Conservation (phyloP, 2,113 vertebrate species). For the Alces alces region DNA sequence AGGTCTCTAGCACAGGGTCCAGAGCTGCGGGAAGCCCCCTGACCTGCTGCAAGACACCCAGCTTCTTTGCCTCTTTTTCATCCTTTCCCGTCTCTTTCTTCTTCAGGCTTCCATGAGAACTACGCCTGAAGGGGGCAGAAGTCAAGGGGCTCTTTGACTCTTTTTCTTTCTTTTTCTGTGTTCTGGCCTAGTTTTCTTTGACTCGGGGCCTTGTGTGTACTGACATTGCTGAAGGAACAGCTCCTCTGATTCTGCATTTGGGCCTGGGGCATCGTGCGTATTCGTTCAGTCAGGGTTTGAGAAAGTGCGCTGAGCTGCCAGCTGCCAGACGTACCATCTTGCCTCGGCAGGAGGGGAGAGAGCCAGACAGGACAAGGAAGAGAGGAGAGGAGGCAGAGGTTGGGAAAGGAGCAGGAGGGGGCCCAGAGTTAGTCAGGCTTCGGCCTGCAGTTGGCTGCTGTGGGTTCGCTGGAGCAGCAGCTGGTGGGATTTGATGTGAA, state of each 20-base stretch:
- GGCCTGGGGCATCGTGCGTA: accelerated
- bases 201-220: background rate
- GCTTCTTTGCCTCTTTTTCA: background rate
- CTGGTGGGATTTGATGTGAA: background rate
- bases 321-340: background rate
- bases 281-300: background rate
- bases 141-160: too few relatives aligned
- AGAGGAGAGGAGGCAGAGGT: too few relatives aligned
- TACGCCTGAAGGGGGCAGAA: background rate
- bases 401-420: background rate
- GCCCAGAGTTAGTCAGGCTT: background rate
- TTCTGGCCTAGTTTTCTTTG: background rate
- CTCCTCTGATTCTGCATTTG: background rate
- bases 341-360: background rate
- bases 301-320: background rate
- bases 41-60: background rate
- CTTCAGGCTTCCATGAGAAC: background rate
- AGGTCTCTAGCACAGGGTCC: background rate
- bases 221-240: background rate
- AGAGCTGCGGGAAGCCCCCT: background rate
- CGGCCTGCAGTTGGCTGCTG: background rate
- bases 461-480: background rate
- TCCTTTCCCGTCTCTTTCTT: background rate
- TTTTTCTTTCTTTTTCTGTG: background rate
- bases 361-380: background rate